Evolutionary conservation across 2,797 vertebrate species (phyloP).

Genomic region (Eutrigla gurnardus): DNA sequence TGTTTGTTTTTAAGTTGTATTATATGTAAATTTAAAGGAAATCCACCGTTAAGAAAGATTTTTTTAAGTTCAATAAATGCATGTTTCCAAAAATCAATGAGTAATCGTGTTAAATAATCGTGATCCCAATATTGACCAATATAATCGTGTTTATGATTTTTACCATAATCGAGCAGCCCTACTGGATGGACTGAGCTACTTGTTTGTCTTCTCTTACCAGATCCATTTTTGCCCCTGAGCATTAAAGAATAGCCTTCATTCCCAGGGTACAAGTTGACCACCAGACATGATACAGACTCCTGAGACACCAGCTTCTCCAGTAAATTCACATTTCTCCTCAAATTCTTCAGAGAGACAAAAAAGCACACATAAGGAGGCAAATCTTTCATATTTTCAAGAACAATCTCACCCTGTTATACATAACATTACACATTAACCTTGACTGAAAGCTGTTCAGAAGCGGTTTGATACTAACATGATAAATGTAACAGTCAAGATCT

Average conservation of each 20-base stretch:
- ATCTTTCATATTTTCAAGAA: background rate
- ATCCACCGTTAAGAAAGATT: too few species aligned
- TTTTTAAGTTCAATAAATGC: too few species aligned
- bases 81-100: too few species aligned
- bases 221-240: conserved; percentile 99
- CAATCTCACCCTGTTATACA: background rate
- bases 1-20: too few species aligned
- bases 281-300: conserved; percentile 95
- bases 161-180: too few species aligned
- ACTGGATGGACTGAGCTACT: too few species aligned
- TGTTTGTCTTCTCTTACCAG: conserved; percentile 84
- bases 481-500: background rate
- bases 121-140: too few species aligned
- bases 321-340: conserved; percentile 99
- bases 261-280: conserved; percentile 98
- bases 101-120: too few species aligned
- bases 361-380: background rate
- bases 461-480: too few species aligned
- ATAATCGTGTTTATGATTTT: too few species aligned
- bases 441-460: background rate
- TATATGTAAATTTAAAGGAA: too few species aligned
- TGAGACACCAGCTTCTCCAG: conserved; percentile 98
- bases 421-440: background rate
- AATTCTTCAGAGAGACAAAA: conserved; percentile 86
- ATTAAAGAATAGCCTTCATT: conserved; percentile 99